Percentiles rank a stretch among this genome's conserved stretches.
phyloP scores from a whole-genome alignment of 2,888 invertebrate genomes.

The Andrena chrysosceles region DNA sequence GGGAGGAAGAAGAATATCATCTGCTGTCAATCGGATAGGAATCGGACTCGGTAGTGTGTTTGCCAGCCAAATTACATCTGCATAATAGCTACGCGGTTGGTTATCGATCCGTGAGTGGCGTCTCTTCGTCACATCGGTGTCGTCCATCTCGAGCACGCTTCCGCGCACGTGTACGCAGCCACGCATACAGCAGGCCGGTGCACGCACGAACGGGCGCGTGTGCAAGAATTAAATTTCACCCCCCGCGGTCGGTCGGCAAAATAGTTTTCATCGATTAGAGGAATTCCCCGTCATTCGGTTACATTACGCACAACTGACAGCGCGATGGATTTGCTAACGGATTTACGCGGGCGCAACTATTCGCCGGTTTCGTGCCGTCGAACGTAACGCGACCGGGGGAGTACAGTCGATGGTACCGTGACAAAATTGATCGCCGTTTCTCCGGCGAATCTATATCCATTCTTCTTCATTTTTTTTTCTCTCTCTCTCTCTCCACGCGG shows the following conservation, averaged over 20 bases:
- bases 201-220: constrained; percentile 32
- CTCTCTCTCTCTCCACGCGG: neutral
- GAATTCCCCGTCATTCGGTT: constrained; percentile 57
- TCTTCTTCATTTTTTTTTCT: constrained; percentile 25
- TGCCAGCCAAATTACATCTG: constrained; percentile 82
- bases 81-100: constrained; percentile 80
- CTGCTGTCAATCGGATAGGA: constrained; percentile 73
- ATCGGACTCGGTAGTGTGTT: constrained; percentile 76
- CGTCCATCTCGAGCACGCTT: constrained; percentile 68
- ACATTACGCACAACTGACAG: constrained; percentile 52
- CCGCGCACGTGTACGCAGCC: constrained; percentile 6
- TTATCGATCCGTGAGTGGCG: constrained; percentile 79
- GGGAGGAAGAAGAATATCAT: constrained; percentile 72
- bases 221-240: constrained; percentile 71
- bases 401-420: constrained; percentile 43
- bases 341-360: constrained; percentile 51
- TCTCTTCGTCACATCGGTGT: constrained; percentile 77
- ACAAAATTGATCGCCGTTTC: constrained; percentile 60
- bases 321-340: constrained; percentile 60
- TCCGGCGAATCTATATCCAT: constrained; percentile 44
- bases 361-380: constrained; percentile 3
- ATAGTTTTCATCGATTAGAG: constrained; percentile 71
- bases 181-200: constrained; percentile 39
- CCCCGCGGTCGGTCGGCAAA: constrained; percentile 62
- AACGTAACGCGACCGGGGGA: constrained; percentile 26